Evolutionary conservation across 2,113 vertebrate genomes (phyloP).

Genomic region (Mus pahari): DNA sequence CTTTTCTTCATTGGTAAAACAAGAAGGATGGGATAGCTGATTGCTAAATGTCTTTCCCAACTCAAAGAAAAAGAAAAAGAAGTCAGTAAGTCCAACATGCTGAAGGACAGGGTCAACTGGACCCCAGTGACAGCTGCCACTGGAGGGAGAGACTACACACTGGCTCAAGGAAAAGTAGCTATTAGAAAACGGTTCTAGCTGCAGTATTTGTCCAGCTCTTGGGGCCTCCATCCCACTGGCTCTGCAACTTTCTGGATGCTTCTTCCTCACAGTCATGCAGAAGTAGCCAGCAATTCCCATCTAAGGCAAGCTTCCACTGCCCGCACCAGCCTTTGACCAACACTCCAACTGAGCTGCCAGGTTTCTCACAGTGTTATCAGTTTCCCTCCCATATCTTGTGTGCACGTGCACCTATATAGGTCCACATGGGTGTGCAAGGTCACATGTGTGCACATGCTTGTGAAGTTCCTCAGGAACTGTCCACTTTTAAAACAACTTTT

Average conservation of each 20-base stretch:
- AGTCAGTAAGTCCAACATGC: constrained; percentile 59
- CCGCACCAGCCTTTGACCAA: neutral
- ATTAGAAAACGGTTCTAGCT: neutral
- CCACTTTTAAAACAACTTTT: neutral
- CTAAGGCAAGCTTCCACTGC: neutral
- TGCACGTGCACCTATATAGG: no score
- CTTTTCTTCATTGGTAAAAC: constrained; percentile 60
- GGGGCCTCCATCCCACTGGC: neutral
- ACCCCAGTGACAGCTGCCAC: constrained; percentile 3
- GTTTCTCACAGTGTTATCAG: neutral
- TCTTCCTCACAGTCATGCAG: neutral
- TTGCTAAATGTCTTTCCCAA: constrained; percentile 53
- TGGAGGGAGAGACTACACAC: neutral
- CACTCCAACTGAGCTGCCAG: neutral
- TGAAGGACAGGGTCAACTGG: constrained; percentile 64
- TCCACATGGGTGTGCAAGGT: neutral
- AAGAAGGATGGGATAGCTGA: constrained; percentile 39
- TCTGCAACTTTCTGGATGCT: neutral
- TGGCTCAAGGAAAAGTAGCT: neutral
- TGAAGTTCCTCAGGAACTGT: no score
- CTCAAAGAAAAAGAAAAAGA: constrained; percentile 22
- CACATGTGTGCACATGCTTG: no score
- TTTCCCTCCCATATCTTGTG: neutral
- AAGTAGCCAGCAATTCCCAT: neutral
- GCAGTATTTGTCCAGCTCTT: neutral